A percentile compares a stretch with the other conserved stretches of the same genome.
phyloP scores from a whole-genome alignment of 2,888 invertebrate genomes.

The Leptopilina drosophilae region DNA sequence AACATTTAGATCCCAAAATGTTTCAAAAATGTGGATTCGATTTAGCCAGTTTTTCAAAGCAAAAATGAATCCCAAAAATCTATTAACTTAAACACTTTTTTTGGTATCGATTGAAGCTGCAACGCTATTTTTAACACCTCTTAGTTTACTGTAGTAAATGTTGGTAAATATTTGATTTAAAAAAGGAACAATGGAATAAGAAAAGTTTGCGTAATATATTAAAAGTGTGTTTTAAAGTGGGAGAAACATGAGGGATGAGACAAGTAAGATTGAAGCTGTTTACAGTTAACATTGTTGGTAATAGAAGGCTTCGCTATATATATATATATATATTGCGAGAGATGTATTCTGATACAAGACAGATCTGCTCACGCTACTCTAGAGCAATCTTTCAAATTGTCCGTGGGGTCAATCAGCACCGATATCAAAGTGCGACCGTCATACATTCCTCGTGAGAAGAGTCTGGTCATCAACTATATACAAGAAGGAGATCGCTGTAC shows the following conservation, averaged over 20 bases:
- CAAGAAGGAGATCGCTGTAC: conserved; percentile 39
- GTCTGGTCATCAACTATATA: conserved; percentile 37
- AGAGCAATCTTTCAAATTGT: conserved; percentile 54
- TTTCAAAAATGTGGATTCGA: too few species aligned
- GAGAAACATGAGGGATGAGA: background rate
- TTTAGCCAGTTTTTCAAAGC: too few species aligned
- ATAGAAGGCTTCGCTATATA: conserved; percentile 28
- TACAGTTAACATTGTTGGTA: conserved; percentile 26
- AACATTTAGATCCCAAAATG: too few species aligned
- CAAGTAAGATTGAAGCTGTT: conserved; percentile 13
- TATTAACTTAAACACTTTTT: too few species aligned
- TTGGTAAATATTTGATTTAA: too few species aligned
- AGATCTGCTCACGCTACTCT: conserved; percentile 37
- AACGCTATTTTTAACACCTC: too few species aligned
- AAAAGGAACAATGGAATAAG: too few species aligned
- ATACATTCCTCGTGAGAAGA: conserved; percentile 49
- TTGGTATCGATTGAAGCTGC: too few species aligned
- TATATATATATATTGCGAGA: background rate
- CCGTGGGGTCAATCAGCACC: conserved; percentile 54
- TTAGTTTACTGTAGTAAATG: too few species aligned
- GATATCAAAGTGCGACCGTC: conserved; percentile 54
- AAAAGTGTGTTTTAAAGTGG: too few species aligned
- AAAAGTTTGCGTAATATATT: too few species aligned
- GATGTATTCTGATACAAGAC: conserved; percentile 33
- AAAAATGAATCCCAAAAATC: too few species aligned